Conservation (phyloP, 1,140 invertebrate genomes). For the Rhopalosiphum padi region DNA sequence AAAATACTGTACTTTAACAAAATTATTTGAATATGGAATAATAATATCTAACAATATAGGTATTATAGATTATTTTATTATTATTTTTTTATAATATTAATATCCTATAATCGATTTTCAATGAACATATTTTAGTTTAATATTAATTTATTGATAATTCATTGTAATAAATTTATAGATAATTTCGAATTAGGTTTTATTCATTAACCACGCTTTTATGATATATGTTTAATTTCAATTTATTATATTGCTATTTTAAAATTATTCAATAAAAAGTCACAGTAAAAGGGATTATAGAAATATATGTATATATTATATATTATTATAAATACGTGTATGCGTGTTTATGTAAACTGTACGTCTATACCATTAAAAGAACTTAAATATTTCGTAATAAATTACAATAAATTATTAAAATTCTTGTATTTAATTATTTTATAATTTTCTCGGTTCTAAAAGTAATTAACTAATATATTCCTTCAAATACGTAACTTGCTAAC, state of each 20-base stretch:
- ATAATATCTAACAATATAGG: background rate
- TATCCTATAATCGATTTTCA: background rate
- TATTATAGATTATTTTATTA: background rate
- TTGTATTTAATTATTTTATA: background rate
- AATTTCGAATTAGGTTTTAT: background rate
- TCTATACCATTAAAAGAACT: background rate
- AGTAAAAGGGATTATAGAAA: background rate
- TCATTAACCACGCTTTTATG: background rate
- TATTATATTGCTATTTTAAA: background rate
- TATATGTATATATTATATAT: background rate
- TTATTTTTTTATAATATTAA: background rate
- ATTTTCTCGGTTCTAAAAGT: background rate
- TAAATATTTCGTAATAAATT: background rate
- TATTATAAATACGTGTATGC: background rate
- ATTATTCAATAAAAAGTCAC: background rate
- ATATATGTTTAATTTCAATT: background rate
- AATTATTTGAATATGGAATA: background rate
- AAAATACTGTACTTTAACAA: background rate
- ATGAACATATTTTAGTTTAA: background rate
- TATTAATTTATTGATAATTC: background rate
- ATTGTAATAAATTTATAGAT: background rate
- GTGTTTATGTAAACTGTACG: background rate
- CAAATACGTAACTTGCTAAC: background rate
- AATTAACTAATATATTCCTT: background rate
- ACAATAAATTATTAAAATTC: background rate